A percentile compares a stretch with the other conserved stretches of the same genome.
phyloP scores from a whole-genome alignment of 2,113 vertebrate species.

The Falco punctatus region DNA sequence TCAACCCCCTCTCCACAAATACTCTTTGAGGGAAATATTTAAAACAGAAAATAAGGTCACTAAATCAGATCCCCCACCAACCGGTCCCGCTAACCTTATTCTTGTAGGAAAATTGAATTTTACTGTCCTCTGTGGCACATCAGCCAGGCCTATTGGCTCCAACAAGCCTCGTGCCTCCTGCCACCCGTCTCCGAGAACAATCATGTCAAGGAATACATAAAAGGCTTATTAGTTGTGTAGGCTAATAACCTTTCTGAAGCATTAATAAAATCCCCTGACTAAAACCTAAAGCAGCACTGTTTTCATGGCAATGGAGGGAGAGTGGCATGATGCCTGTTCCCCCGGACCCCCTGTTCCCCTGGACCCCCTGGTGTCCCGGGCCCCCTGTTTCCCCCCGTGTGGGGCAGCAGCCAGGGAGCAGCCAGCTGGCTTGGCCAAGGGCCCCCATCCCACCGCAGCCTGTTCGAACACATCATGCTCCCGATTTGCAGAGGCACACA shows the following conservation, averaged over 20 bases:
- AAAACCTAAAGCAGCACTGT: not conserved
- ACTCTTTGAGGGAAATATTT: not conserved
- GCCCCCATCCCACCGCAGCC: constrained; percentile 70
- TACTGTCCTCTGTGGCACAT: not conserved
- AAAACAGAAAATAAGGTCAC: not conserved
- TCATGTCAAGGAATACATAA: not conserved
- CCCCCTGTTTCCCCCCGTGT: not conserved
- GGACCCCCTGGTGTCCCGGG: fast-evolving
- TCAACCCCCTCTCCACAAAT: not conserved
- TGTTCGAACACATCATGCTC: constrained; percentile 25
- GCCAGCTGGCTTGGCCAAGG: constrained; percentile 76
- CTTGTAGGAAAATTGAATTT: not conserved
- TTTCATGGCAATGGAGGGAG: constrained; percentile 54
- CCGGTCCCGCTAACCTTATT: not conserved
- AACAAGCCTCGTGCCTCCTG: not conserved
- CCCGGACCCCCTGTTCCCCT: not conserved
- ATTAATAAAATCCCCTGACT: not conserved
- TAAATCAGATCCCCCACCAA: not conserved
- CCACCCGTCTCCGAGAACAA: not conserved
- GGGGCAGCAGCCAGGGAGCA: constrained; percentile 79
- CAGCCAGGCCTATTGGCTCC: not conserved
- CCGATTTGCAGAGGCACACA: fast-evolving
- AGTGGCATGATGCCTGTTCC: constrained; percentile 44
- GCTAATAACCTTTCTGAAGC: not conserved
- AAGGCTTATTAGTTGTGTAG: not conserved